phyloP scores from a whole-genome alignment of 2,888 invertebrate species.

The Polia nebulosa region DNA sequence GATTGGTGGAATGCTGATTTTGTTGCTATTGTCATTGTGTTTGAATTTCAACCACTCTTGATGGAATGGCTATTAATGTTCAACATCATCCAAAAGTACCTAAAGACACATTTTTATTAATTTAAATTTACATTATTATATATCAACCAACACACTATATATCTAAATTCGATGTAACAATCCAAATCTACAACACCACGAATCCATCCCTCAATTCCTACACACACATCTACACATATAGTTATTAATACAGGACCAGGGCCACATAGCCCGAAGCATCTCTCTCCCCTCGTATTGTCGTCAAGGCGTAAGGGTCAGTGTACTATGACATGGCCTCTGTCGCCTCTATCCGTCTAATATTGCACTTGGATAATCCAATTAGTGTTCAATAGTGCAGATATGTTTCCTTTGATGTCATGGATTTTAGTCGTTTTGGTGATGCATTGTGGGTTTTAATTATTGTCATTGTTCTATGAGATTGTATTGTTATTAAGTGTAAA shows the following conservation, averaged over 20 bases:
- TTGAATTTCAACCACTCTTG: not conserved
- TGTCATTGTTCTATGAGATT: not conserved
- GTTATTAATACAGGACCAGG: conserved; percentile 54
- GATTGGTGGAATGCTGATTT: not conserved
- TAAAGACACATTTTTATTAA: not conserved
- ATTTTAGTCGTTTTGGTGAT: conserved; percentile 39
- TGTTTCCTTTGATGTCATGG: conserved; percentile 77
- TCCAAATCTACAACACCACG: conserved; percentile 37
- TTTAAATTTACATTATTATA: not conserved
- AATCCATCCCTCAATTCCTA: conserved; percentile 23
- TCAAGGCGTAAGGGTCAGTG: conserved; percentile 83
- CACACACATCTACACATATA: conserved; percentile 29
- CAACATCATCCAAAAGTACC: no score
- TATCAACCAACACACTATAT: not conserved
- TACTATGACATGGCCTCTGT: conserved; percentile 78
- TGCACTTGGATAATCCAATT: conserved; percentile 86
- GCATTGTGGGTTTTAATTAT: conserved; percentile 6
- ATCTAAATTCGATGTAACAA: conserved; percentile 2
- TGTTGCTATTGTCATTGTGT: not conserved
- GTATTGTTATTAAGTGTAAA: not conserved
- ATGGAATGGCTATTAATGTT: no score
- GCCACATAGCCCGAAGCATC: conserved; percentile 57
- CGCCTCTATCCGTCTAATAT: conserved; percentile 85
- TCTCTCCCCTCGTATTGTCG: conserved; percentile 69
- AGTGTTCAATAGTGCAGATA: conserved; percentile 75